Percentiles rank a stretch among this genome's conserved stretches.
Conservation (phyloP, 2,888 invertebrate species). For the Ophion slaviceki region DNA sequence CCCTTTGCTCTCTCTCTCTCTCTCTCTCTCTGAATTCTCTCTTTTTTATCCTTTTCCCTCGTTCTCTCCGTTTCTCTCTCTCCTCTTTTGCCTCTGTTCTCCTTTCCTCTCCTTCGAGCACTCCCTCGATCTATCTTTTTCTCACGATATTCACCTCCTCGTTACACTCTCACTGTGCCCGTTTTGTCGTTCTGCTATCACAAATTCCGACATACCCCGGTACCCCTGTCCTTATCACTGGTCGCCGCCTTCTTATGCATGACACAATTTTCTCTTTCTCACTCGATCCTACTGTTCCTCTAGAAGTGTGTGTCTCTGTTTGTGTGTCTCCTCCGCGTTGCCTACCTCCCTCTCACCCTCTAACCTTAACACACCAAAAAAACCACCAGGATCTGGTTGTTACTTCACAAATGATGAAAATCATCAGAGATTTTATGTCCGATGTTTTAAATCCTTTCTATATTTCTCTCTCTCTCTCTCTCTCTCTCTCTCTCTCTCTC, state of each 20-base stretch:
- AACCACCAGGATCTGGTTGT: conserved; percentile 8
- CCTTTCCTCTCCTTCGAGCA: conserved; percentile 27
- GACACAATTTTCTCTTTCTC: conserved; percentile 36
- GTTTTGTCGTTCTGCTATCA: conserved; percentile 70
- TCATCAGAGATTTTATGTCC: conserved; percentile 4
- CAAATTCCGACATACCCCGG: conserved; percentile 71
- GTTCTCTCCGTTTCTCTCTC: conserved; percentile 45
- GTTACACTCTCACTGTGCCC: conserved; percentile 43
- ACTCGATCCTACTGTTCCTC: conserved; percentile 4
- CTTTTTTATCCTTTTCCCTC: conserved; percentile 36
- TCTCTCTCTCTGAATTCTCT: conserved; percentile 47
- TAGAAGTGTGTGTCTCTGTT: neutral
- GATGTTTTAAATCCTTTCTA: no score
- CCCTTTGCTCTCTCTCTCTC: conserved; percentile 38
- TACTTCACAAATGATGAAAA: conserved; percentile 10
- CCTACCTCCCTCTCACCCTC: neutral
- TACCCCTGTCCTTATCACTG: conserved; percentile 66
- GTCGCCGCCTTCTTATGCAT: conserved; percentile 57
- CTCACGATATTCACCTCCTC: conserved; percentile 44
- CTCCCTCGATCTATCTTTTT: conserved; percentile 31
- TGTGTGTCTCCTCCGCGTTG: neutral
- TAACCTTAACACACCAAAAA: neutral
- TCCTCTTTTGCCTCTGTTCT: conserved; percentile 58
- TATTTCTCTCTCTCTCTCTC: no score
- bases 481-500: no score